phyloP scores from a whole-genome alignment of 1,140 invertebrate species.

The Cydia pomonella region DNA sequence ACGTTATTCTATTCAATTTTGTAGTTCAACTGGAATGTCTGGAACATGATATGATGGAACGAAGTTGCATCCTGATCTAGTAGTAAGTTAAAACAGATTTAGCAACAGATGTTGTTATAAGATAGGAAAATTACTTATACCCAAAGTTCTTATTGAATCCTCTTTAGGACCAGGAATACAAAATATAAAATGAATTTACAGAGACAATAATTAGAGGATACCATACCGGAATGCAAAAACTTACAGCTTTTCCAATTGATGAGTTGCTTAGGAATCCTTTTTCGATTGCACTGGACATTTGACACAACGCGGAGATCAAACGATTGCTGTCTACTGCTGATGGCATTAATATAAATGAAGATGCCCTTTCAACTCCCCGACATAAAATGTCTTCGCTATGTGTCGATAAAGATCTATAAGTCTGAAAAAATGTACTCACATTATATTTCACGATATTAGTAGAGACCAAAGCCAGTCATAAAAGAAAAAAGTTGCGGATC shows the following conservation, averaged over 20 bases:
- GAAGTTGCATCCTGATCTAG: no score
- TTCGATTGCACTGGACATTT: conserved; percentile 60
- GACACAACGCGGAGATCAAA: conserved; percentile 56
- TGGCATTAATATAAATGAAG: conserved; percentile 55
- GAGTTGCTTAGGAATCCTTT: conserved; percentile 59
- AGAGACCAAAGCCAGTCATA: background rate
- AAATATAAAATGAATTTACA: background rate
- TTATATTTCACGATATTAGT: background rate
- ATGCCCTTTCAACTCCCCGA: conserved; percentile 48
- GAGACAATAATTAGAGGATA: background rate
- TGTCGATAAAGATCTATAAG: conserved; percentile 61
- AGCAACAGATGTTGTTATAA: no score
- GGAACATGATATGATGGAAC: no score
- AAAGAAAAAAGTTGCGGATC: no score
- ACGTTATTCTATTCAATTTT: conserved; percentile 1
- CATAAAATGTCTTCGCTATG: conserved; percentile 63
- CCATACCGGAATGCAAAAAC: conserved; percentile 36
- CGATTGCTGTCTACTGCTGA: conserved; percentile 40
- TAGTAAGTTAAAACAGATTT: no score
- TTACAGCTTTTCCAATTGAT: conserved; percentile 63
- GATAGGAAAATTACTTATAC: no score
- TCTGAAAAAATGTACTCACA: conserved; percentile 52
- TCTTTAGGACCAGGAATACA: no score
- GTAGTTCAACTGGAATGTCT: no score
- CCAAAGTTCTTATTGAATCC: no score